These are phyloP conservation scores for Lethrus apterus DNA, from an alignment of 1,140 invertebrate genomes.

Conservation along the genomic window DNA sequence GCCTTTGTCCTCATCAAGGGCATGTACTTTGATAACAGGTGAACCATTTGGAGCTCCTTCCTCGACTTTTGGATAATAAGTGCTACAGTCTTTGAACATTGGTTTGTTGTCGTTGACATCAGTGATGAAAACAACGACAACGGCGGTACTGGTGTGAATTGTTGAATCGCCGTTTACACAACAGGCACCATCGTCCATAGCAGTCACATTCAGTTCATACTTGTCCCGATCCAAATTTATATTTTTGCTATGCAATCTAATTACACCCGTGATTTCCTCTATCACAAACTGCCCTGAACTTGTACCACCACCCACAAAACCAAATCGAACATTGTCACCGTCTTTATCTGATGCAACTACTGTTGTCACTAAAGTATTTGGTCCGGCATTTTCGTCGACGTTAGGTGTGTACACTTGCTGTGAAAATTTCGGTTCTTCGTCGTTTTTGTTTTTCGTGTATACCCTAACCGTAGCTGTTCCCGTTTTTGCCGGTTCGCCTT, in stretches of 20 bases:
- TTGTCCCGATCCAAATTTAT: conserved; percentile 82
- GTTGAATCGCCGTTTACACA: conserved; percentile 78
- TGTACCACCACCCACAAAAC: conserved; percentile 85
- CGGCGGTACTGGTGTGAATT: conserved; percentile 88
- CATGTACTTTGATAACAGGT: conserved; percentile 87
- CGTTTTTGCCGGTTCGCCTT: conserved; percentile 85
- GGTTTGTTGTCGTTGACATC: conserved; percentile 95
- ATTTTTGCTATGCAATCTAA: conserved; percentile 75
- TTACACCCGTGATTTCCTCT: conserved; percentile 91
- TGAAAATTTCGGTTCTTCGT: conserved; percentile 92
- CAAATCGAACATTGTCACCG: conserved; percentile 88
- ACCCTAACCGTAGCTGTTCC: conserved; percentile 87
- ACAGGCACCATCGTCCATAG: conserved; percentile 88
- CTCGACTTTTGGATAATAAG: conserved; percentile 86
- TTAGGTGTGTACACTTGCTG: conserved; percentile 95
- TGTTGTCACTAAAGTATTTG: conserved; percentile 87
- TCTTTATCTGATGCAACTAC: conserved; percentile 94
- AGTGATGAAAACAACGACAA: conserved; percentile 92
- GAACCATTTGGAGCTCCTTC: conserved; percentile 88
- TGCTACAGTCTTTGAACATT: conserved; percentile 85
- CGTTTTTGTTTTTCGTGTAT: conserved; percentile 94
- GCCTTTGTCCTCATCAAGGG: conserved; percentile 89
- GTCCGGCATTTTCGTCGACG: conserved; percentile 91
- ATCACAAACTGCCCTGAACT: conserved; percentile 89
- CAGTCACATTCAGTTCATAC: conserved; percentile 90